Evolutionary conservation across 2,113 vertebrate genomes (phyloP).

Genomic region (Neomonachus schauinslandi): DNA sequence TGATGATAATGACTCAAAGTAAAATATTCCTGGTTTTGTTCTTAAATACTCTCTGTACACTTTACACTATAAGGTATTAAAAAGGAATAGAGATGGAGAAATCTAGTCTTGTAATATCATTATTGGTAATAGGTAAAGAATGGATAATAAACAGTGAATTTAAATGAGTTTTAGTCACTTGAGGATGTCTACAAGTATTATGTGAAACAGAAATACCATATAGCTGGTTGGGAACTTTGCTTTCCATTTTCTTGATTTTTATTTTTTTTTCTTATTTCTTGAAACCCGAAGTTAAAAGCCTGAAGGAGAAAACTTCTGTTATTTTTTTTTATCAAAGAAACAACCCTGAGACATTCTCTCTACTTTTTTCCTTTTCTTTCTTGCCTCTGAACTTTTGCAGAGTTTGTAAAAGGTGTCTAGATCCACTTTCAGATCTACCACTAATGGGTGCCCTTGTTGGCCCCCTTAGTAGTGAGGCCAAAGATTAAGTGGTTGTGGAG

Average conservation of each 20-base stretch:
- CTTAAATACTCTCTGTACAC: not conserved
- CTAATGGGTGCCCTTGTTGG: slow-evolving; percentile 44
- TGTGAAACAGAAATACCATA: slow-evolving; percentile 13
- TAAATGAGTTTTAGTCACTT: slow-evolving; percentile 33
- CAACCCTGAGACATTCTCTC: not conserved
- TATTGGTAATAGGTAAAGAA: slow-evolving; percentile 2
- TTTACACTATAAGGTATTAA: not conserved
- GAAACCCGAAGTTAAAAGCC: not conserved
- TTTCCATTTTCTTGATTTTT: not conserved
- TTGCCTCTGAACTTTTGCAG: slow-evolving; percentile 43
- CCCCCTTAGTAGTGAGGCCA: slow-evolving; percentile 4
- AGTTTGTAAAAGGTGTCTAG: slow-evolving; percentile 21
- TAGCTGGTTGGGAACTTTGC: not conserved
- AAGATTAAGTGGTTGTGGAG: slow-evolving; percentile 49
- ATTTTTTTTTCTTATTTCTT: not conserved
- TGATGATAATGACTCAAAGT: not conserved
- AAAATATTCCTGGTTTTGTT: slow-evolving; percentile 20
- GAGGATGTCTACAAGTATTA: not conserved
- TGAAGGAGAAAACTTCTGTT: not conserved
- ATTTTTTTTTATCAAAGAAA: slow-evolving; percentile 50
- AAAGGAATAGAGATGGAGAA: not conserved
- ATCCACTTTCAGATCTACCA: not conserved
- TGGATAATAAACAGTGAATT: slow-evolving; percentile 42
- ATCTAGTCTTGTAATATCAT: not conserved
- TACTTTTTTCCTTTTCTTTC: not conserved